Conservation (phyloP, 2,888 invertebrate genomes). For the Nematopogon swammerdamellus region DNA sequence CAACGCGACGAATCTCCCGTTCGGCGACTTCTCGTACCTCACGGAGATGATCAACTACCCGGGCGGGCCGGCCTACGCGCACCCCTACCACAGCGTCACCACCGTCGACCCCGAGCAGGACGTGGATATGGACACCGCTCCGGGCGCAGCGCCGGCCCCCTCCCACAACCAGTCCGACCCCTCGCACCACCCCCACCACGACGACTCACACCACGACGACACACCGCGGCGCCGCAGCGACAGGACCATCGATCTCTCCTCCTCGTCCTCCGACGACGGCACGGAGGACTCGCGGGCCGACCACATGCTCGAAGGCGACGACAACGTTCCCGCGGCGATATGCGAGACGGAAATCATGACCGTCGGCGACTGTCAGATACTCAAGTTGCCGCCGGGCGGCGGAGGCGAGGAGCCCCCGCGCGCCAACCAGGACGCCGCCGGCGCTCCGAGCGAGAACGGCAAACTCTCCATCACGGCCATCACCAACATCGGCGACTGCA, state of each 20-base stretch:
- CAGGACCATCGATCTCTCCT: slow-evolving; percentile 42
- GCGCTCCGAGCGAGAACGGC: slow-evolving; percentile 23
- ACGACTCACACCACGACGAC: slow-evolving; percentile 10
- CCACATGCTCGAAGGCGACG: slow-evolving; percentile 30
- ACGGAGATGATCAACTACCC: slow-evolving; percentile 53
- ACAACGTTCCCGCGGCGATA: slow-evolving; percentile 29
- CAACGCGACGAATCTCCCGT: slow-evolving; percentile 51
- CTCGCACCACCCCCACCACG: slow-evolving; percentile 15
- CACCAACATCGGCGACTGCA: slow-evolving; percentile 47
- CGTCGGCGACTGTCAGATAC: slow-evolving; percentile 52
- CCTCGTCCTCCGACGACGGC: slow-evolving; percentile 39
- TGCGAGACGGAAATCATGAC: slow-evolving; percentile 47
- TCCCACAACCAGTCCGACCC: slow-evolving; percentile 9
- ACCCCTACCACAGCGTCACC: neutral
- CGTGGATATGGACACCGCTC: slow-evolving; percentile 26
- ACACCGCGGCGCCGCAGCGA: slow-evolving; percentile 20
- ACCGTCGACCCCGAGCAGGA: slow-evolving; percentile 34
- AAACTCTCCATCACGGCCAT: slow-evolving; percentile 43
- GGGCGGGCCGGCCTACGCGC: slow-evolving; percentile 21
- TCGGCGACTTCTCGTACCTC: slow-evolving; percentile 53
- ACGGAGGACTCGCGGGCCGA: slow-evolving; percentile 15
- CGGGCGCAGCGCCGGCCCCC: slow-evolving; percentile 14
- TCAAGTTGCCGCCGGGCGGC: slow-evolving; percentile 33
- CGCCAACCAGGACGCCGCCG: slow-evolving; percentile 22
- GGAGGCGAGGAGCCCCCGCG: slow-evolving; percentile 6